A percentile compares a stretch with the other conserved stretches of the same genome.
phyloP scores from a whole-genome alignment of 2,888 invertebrate genomes.

The Sphaerophoria rueppellii region DNA sequence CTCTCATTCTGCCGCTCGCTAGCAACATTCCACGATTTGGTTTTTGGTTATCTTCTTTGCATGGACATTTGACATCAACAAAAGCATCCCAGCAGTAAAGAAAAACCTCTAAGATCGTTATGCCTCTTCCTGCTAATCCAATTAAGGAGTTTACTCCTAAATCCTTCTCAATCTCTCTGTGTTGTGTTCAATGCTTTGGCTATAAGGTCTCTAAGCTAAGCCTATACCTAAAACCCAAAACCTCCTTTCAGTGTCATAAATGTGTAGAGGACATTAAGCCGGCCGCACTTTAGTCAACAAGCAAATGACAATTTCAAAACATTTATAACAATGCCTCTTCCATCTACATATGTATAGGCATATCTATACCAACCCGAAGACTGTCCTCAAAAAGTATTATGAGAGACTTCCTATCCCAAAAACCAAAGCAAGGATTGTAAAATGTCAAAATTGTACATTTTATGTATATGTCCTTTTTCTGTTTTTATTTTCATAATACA shows the following conservation, averaged over 20 bases:
- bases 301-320: constrained; percentile 52
- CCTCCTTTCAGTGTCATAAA: constrained; percentile 3
- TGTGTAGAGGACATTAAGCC: constrained; percentile 40
- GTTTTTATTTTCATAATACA: constrained; percentile 1
- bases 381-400: constrained; percentile 11
- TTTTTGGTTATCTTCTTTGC: constrained; percentile 1
- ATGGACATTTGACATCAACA: constrained; percentile 31
- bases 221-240: constrained; percentile 9
- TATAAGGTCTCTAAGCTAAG: neutral
- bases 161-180: constrained; percentile 52
- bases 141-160: constrained; percentile 69
- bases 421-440: constrained; percentile 58
- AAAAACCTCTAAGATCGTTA: constrained; percentile 56
- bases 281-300: constrained; percentile 57
- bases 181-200: constrained; percentile 38
- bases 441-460: constrained; percentile 68
- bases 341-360: constrained; percentile 37
- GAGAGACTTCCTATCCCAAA: neutral
- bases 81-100: constrained; percentile 19
- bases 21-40: neutral
- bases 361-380: constrained; percentile 19
- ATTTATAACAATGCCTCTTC: constrained; percentile 47
- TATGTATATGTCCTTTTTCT: constrained; percentile 29
- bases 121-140: constrained; percentile 70
- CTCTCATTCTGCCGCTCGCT: neutral